Conservation (phyloP, 2,797 vertebrate genomes). For the Falco berigora region DNA sequence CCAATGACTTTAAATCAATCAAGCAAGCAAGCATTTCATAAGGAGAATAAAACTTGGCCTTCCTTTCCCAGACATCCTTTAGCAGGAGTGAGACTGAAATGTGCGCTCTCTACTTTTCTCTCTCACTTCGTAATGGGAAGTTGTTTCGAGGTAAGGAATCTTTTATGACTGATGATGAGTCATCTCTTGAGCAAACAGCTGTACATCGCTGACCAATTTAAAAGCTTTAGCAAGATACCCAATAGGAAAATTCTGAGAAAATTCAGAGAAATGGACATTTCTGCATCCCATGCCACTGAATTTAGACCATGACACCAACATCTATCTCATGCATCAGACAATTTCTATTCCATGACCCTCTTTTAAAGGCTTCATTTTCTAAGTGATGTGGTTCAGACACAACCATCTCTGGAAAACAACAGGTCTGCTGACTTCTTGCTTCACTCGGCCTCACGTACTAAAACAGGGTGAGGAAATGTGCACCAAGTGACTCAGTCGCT, state of each 20-base stretch:
- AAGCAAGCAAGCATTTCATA: not conserved
- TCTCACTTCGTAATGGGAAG: not conserved
- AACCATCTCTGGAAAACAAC: not conserved
- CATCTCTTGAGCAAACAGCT: conserved; percentile 4
- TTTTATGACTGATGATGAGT: conserved; percentile 49
- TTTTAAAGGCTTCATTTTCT: not conserved
- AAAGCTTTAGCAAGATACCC: not conserved
- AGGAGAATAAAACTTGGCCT: not conserved
- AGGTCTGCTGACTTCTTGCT: not conserved
- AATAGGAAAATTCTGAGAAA: not conserved
- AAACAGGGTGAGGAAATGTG: not conserved
- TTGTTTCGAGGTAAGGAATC: not conserved
- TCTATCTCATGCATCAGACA: not conserved
- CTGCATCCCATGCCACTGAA: not conserved
- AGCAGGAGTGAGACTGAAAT: not conserved
- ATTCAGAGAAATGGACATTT: not conserved
- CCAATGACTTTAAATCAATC: not conserved
- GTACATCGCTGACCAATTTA: not conserved
- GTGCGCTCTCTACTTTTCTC: not conserved
- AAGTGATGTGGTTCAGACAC: not conserved
- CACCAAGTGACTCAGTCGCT: not conserved
- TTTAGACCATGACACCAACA: not conserved
- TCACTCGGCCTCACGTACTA: not conserved
- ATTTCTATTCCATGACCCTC: not conserved
- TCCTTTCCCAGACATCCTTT: not conserved